These are phyloP conservation scores for Brachypodius melanocephalos DNA, from an alignment of 2,113 vertebrate species.

Conservation along the genomic window DNA sequence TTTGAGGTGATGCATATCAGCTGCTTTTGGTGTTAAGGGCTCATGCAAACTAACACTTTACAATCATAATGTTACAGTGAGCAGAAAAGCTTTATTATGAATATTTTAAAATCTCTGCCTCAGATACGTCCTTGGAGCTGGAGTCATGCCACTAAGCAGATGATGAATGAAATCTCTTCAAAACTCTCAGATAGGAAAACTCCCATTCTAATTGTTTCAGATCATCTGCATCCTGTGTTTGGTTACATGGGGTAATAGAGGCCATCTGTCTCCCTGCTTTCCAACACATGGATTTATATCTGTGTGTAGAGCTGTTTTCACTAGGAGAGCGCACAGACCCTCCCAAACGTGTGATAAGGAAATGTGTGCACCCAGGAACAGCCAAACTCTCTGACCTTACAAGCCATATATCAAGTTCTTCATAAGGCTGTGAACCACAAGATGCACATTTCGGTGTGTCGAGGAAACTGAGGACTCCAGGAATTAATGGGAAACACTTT, in stretches of 20 bases:
- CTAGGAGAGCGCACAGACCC: neutral
- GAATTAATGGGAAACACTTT: neutral
- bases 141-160: neutral
- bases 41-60: neutral
- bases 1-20: neutral
- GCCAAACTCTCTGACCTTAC: neutral
- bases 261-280: neutral
- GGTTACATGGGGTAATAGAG: neutral
- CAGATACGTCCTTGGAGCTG: neutral
- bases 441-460: rapidly evolving
- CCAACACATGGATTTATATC: neutral
- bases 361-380: neutral
- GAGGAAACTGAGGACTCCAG: neutral
- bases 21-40: neutral
- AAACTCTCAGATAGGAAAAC: neutral
- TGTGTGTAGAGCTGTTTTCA: neutral
- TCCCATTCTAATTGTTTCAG: neutral
- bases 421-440: neutral
- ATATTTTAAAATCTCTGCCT: neutral
- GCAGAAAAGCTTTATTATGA: neutral
- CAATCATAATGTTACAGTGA: neutral
- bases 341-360: neutral
- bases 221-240: constrained; percentile 15
- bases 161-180: neutral
- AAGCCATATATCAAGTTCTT: neutral